phyloP scores from a whole-genome alignment of 2,797 vertebrate species.

The Phoxinus dragarum region DNA sequence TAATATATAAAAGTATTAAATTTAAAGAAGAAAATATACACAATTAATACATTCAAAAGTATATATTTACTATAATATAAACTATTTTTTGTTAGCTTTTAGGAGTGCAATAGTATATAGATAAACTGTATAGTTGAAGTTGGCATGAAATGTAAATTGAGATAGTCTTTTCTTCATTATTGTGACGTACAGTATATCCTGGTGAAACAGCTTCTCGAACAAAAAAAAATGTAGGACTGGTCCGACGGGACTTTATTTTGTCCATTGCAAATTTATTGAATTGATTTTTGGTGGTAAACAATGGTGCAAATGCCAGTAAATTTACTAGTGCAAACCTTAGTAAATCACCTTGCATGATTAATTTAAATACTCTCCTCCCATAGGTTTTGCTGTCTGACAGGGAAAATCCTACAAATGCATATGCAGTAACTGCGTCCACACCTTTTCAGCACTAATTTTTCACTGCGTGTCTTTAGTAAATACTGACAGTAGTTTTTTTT shows the following conservation, averaged over 20 bases:
- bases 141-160: neutral
- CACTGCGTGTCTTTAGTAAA: too few relatives aligned
- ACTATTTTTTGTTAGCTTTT: neutral
- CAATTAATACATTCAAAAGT: neutral
- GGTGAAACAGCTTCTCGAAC: neutral
- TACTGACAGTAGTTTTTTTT: too few relatives aligned
- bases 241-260: neutral
- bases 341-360: too few relatives aligned
- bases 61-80: neutral
- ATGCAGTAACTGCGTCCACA: too few relatives aligned
- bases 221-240: neutral
- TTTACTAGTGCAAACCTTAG: too few relatives aligned
- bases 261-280: neutral
- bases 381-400: too few relatives aligned
- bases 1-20: neutral
- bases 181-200: neutral
- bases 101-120: neutral
- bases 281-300: too few relatives aligned
- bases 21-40: neutral
- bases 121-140: neutral
- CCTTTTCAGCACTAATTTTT: too few relatives aligned
- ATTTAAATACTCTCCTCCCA: too few relatives aligned
- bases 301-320: too few relatives aligned
- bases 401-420: too few relatives aligned
- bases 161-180: neutral